Conservation (phyloP, 2,113 vertebrate species). For the Megaceryle torquata region DNA sequence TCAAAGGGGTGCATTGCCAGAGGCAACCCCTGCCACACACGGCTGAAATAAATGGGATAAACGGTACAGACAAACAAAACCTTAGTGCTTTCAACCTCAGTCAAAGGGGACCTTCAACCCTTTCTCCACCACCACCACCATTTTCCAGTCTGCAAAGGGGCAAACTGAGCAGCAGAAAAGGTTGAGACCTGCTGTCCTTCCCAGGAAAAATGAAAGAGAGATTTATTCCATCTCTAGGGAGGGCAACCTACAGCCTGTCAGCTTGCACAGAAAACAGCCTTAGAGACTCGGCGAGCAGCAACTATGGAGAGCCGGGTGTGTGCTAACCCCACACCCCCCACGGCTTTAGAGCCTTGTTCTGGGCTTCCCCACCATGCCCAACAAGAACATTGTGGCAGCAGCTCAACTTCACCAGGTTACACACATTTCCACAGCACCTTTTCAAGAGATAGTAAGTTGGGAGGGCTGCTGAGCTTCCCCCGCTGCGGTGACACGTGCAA, state of each 20-base stretch:
- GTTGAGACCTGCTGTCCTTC: not conserved
- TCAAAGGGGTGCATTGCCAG: not conserved
- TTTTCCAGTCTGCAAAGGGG: not conserved
- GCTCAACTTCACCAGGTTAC: not conserved
- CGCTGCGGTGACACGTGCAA: not conserved
- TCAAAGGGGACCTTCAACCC: not conserved
- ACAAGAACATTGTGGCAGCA: not conserved
- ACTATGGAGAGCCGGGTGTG: rapidly evolving
- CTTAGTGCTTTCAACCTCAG: not conserved
- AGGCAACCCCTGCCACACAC: rapidly evolving
- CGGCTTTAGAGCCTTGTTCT: not conserved
- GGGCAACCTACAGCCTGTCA: not conserved
- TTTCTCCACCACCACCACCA: not conserved
- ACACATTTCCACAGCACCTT: rapidly evolving
- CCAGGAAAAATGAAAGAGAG: not conserved
- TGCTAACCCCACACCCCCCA: not conserved
- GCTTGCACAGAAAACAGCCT: rapidly evolving
- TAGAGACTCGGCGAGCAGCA: not conserved
- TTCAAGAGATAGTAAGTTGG: too few relatives aligned
- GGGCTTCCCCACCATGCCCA: not conserved
- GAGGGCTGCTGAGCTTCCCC: not conserved
- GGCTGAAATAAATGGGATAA: not conserved
- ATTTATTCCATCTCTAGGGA: not conserved
- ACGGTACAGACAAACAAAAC: not conserved
- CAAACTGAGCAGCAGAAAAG: not conserved